Conservation (phyloP, 23 tunicate species). For the Botrylloides violaceus region DNA sequence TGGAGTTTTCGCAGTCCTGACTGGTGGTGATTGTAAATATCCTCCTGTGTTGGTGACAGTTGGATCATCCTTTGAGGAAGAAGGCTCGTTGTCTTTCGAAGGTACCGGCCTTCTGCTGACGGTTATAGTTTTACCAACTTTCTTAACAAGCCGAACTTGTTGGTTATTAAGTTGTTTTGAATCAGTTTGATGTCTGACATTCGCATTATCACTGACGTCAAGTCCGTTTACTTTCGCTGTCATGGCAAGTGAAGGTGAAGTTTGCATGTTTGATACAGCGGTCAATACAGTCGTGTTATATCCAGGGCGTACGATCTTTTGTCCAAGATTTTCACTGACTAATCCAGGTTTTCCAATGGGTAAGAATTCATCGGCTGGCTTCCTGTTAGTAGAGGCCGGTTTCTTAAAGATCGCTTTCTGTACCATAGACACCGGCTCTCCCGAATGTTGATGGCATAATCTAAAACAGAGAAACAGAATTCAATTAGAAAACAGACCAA, state of each 20-base stretch:
- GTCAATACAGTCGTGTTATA: background rate
- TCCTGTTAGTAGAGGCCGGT: background rate
- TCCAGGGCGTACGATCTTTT: background rate
- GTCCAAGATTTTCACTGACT: background rate
- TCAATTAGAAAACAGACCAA: too few species aligned
- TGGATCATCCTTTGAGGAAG: background rate
- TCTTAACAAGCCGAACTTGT: background rate
- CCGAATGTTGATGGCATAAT: conserved; percentile 10
- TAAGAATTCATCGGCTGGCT: background rate
- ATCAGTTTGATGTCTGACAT: background rate
- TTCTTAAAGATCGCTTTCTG: background rate
- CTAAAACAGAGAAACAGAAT: background rate
- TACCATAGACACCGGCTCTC: background rate
- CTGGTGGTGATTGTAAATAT: too few species aligned
- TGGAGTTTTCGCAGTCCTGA: background rate
- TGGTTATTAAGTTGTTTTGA: background rate
- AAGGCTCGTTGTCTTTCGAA: background rate
- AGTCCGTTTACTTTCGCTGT: background rate
- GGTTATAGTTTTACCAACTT: background rate
- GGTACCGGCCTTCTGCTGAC: background rate
- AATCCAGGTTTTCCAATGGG: background rate
- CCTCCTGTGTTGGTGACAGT: background rate
- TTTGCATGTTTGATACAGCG: background rate
- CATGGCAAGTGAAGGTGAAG: background rate
- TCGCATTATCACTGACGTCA: background rate